These are phyloP conservation scores for Syndactyla subalaris DNA, from an alignment of 2,797 vertebrate genomes.

Conservation along the genomic window DNA sequence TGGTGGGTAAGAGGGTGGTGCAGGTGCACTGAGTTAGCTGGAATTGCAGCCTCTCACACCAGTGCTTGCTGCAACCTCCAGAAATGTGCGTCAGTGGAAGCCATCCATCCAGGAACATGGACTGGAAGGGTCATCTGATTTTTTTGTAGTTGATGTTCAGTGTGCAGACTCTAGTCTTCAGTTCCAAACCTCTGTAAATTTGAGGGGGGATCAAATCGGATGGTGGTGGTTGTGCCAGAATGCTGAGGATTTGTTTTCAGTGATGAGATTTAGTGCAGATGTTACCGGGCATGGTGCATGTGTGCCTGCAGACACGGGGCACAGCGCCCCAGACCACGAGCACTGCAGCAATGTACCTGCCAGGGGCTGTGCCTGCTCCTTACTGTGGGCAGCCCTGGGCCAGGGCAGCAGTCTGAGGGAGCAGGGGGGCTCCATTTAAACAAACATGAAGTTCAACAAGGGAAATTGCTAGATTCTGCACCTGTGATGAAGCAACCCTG, in stretches of 20 bases:
- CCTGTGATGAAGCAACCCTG: background rate
- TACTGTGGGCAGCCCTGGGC: fast-evolving
- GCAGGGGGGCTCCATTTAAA: fast-evolving
- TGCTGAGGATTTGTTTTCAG: background rate
- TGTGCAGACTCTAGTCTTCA: background rate
- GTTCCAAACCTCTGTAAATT: background rate
- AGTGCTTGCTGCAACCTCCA: background rate
- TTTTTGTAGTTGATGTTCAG: background rate
- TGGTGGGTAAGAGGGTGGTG: background rate
- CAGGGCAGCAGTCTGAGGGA: background rate
- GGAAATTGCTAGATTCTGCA: background rate
- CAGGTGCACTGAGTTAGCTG: background rate
- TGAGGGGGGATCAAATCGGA: background rate
- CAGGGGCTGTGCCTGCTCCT: background rate
- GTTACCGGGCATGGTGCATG: background rate
- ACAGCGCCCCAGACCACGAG: fast-evolving
- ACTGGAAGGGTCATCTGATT: background rate
- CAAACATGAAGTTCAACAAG: background rate
- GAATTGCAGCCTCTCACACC: background rate
- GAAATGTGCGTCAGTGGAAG: fast-evolving
- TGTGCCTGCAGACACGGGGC: fast-evolving
- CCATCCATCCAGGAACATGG: background rate
- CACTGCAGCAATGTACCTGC: fast-evolving
- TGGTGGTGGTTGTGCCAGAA: background rate
- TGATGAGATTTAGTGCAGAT: background rate